Evolutionary conservation across 2,888 invertebrate genomes (phyloP), one percentile per base, ranked within the genome.

Genomic region (Rhodophaea formosa): DNA sequence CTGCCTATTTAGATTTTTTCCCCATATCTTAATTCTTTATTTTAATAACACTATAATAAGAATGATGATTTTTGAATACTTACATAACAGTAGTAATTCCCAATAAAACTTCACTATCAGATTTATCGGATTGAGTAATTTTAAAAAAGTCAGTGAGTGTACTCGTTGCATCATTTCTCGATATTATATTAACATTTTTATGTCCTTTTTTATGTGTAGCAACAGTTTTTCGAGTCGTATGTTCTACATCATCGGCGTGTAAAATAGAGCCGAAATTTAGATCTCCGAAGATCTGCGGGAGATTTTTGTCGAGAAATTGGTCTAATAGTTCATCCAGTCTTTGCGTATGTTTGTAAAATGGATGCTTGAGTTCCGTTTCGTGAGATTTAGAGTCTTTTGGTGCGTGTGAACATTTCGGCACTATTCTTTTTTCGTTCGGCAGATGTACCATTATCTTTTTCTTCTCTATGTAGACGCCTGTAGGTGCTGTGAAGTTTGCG

Each of bases 301-400:
- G 10, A 23, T 75, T 76, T 32, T 72, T 79, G n/a, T 77, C 73
- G 1, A 81, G 52, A 53, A 84, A 71, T 7, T 65, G 70, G 15
- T 81, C 83, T 1, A 86, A 44, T 0, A 85, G 47, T 12, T 84
- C 74, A n/a, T 86, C 86, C 1, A 86, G 47, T 39, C 74, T 68
- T 63, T 86, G 82, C 0, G 79, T 74, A 35, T 84, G 79, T 59
- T 86, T 80, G 29, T 83, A 83, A 51, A 80, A 87, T 0, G 86
- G 85, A 66, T 86, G 82, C 39, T 82, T 84, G 0, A 81, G 51
- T 53, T 81, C 68, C 35, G 76, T 75, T 49, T 86, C 86, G 23
- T 84, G 79, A 0, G 74, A 67, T 47, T 80, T 79, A 0, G 69
- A 67, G 0, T 82, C 79, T 60, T 78, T 78, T 0, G 79, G 77